Conservation (phyloP, 2,797 vertebrate genomes). For the Octomys mimax region DNA sequence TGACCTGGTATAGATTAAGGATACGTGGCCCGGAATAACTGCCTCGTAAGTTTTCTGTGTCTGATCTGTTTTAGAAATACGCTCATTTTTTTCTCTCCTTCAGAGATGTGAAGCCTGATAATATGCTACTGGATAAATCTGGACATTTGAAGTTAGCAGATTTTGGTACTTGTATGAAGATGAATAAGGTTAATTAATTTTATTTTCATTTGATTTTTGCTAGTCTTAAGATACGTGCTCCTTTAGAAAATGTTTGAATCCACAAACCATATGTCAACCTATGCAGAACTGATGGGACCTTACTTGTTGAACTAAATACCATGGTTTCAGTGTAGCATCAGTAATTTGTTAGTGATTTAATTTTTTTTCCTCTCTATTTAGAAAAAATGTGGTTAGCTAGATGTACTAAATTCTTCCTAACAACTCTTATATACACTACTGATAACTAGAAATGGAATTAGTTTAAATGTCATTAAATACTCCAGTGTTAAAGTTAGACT, state of each 20-base stretch:
- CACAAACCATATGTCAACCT: constrained; percentile 57
- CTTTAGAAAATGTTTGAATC: constrained; percentile 64
- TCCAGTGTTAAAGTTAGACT: constrained; percentile 63
- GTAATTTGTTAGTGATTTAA: constrained; percentile 67
- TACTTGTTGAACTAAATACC: constrained; percentile 73
- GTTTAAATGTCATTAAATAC: constrained; percentile 55
- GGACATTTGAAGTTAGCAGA: constrained; percentile 99
- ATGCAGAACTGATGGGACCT: constrained; percentile 12
- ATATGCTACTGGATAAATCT: constrained; percentile 99
- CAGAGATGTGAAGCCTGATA: constrained; percentile 99
- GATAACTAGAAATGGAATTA: constrained; percentile 70
- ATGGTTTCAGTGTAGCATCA: constrained; percentile 57
- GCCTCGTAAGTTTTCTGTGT: constrained; percentile 45
- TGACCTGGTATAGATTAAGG: not conserved
- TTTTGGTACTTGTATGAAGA: constrained; percentile 99
- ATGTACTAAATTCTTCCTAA: constrained; percentile 67
- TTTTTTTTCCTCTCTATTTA: constrained; percentile 67
- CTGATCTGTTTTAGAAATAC: constrained; percentile 59
- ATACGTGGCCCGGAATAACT: constrained; percentile 17
- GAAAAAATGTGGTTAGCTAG: constrained; percentile 59
- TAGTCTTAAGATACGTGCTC: constrained; percentile 62
- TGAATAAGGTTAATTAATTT: constrained; percentile 95
- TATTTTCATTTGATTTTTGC: constrained; percentile 70
- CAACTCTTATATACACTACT: constrained; percentile 52
- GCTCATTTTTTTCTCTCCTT: constrained; percentile 55